Percentiles rank a stretch among this genome's conserved stretches.
These are phyloP conservation scores for Lineus longissimus DNA, from an alignment of 1,140 invertebrate species.

Conservation along the genomic window DNA sequence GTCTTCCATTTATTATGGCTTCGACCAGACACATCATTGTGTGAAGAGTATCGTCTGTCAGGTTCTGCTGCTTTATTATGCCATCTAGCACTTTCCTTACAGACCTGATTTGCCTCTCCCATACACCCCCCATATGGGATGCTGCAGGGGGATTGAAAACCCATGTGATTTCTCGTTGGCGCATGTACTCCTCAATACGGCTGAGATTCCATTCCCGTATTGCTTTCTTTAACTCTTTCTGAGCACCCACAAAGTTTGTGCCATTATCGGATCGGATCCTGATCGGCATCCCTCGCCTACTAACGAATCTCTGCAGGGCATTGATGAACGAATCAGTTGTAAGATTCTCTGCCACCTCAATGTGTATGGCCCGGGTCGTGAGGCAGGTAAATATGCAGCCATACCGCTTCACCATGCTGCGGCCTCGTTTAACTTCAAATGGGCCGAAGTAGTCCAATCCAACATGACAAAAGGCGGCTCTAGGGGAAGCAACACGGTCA, in stretches of 20 bases:
- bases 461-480: constrained; percentile 5
- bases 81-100: constrained; percentile 2
- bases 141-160: constrained; percentile 32
- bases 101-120: constrained; percentile 13
- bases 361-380: constrained; percentile 14
- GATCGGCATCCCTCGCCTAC: constrained; percentile 12
- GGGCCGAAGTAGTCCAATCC: constrained; percentile 20
- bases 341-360: constrained; percentile 21
- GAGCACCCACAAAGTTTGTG: constrained; percentile 20
- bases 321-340: constrained; percentile 21
- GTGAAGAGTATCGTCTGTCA: constrained; percentile 4
- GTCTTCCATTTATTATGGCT: constrained; percentile 6
- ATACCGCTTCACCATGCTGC: constrained; percentile 16
- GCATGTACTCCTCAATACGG: neutral
- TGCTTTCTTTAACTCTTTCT: constrained; percentile 5
- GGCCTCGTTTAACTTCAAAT: constrained; percentile 13
- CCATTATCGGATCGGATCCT: constrained; percentile 18
- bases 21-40: constrained; percentile 4
- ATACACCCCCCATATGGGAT: constrained; percentile 10
- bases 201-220: constrained; percentile 15
- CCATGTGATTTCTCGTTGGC: constrained; percentile 35
- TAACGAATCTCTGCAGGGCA: constrained; percentile 18
- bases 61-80: constrained; percentile 1
- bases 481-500: constrained; percentile 12
- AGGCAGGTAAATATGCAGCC: constrained; percentile 20